Evolutionary conservation across 2,797 vertebrate genomes (phyloP), one percentile per base, ranked within the genome.

Genomic region (Falco cherrug): DNA sequence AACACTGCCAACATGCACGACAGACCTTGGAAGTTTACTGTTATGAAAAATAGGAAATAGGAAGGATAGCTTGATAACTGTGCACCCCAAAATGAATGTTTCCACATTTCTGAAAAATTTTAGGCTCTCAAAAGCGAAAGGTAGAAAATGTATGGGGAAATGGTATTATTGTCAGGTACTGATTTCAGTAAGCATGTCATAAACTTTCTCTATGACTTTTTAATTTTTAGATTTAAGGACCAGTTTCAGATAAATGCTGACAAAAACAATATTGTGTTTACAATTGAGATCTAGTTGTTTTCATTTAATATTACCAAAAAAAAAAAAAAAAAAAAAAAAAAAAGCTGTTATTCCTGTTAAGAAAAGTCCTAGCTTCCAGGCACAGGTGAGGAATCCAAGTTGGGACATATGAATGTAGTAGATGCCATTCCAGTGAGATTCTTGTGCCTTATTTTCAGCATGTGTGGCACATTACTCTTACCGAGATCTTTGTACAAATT

Each of bases 251-350:
- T 78, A 76, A 60, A 8, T 59, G 84, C 6, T 94, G 91, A 76
- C 84, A 96, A 86, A 96, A 94, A 5, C 37, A 73, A 28, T 71
- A 60, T 80, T 87, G 31, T 70, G 35, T 86, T 97, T 96, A 86
- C 83, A 57, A 41, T 86, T 67, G 67, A 96, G 83, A 76, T 91
- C 86, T 96, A 92, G 59, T 97, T 97, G 80, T 74, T 95, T 35
- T 54, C 3, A 0, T 68, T 64, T 21, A 79, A 45, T 70, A 5
- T 79, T 73, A 77, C 21, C 19, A 35, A 2, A 17, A n/a, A 76
- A 73, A 50, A 82, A 11, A 13, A 18, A 35, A 35, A 35, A 13
- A 1, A 29, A 8, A 2, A 39, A 13, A 1, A 29, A 8, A 2
- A 39, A 77, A 78, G n/a, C 9, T 84, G 22, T 51, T 85, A 31